phyloP scores from a whole-genome alignment of 2,797 vertebrate species.

The Tragelaphus oryx region DNA sequence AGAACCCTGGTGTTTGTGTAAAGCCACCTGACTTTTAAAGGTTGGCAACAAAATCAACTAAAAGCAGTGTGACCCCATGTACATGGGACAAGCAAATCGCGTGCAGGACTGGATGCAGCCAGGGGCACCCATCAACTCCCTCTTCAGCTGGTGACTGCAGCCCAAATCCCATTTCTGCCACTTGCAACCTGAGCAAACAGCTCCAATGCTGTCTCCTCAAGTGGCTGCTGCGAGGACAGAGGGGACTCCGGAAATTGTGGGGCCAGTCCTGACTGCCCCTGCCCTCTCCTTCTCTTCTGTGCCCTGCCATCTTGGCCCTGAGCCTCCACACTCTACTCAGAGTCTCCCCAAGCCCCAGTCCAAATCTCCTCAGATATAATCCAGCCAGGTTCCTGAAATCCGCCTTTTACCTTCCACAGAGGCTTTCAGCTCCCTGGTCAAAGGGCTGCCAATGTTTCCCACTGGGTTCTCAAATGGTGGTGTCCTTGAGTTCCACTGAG shows the following conservation, averaged over 20 bases:
- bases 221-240: too few relatives aligned
- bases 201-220: background rate
- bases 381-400: background rate
- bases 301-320: background rate
- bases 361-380: background rate
- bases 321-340: background rate
- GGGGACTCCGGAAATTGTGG: background rate
- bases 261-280: background rate
- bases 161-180: background rate
- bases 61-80: background rate
- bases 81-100: fast-evolving
- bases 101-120: too few relatives aligned
- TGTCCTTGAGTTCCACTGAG: background rate
- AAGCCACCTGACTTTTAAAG: background rate
- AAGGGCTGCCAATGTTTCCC: background rate
- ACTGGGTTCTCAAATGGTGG: background rate
- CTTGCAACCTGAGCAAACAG: background rate
- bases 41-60: background rate
- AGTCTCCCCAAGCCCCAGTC: background rate
- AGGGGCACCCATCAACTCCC: background rate
- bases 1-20: background rate
- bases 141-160: background rate
- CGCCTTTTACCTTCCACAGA: background rate
- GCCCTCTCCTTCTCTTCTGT: background rate
- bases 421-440: background rate